Percentiles rank a stretch among this genome's conserved stretches.
Conservation (phyloP, 2,888 invertebrate species). For the Rhopalosiphum nymphaeae region DNA sequence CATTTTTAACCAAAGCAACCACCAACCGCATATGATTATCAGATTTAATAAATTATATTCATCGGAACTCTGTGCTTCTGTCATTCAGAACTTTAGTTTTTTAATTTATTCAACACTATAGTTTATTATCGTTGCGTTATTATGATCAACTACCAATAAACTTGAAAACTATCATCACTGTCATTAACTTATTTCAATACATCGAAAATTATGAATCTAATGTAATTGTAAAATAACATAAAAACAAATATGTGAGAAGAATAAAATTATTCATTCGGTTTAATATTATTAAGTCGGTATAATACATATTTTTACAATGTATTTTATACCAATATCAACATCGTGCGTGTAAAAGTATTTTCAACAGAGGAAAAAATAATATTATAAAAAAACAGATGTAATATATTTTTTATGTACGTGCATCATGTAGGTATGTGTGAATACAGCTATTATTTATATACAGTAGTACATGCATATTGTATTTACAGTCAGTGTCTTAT, state of each 20-base stretch:
- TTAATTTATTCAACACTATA: not conserved
- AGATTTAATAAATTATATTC: not conserved
- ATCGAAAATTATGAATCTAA: not conserved
- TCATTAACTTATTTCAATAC: not conserved
- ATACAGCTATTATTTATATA: conserved; percentile 11
- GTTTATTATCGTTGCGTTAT: not conserved
- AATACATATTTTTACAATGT: not conserved
- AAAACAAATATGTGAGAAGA: not conserved
- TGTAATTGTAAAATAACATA: not conserved
- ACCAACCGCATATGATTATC: not conserved
- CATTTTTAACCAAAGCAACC: not conserved
- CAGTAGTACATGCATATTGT: not conserved
- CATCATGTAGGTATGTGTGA: not conserved
- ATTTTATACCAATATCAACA: not conserved
- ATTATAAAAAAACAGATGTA: conserved; percentile 1
- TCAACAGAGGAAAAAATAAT: not conserved
- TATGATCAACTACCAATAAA: not conserved
- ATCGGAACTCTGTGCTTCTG: not conserved
- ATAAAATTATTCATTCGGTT: not conserved
- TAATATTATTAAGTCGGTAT: not conserved
- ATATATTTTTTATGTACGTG: not conserved
- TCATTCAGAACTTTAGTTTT: not conserved
- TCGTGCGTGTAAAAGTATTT: not conserved
- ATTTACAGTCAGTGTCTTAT: conserved; percentile 25
- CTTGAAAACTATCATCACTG: not conserved